Conservation (phyloP, 2,797 vertebrate genomes). For the Leptatherina wallacei region DNA sequence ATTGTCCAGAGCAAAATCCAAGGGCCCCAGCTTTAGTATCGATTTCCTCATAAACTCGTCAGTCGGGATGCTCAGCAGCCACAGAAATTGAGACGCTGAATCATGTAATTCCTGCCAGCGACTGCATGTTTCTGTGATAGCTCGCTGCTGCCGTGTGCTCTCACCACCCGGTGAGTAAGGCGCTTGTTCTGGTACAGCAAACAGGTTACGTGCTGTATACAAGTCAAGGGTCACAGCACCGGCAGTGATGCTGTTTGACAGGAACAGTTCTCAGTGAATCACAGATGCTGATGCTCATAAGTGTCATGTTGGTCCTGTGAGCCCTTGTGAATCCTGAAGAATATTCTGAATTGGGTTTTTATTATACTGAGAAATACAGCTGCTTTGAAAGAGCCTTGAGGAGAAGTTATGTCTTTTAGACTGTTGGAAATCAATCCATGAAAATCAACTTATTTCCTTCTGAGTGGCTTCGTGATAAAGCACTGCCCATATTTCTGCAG, state of each 20-base stretch:
- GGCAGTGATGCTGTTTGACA: constrained; percentile 47
- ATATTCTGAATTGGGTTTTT: constrained; percentile 30
- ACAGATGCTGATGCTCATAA: constrained; percentile 16
- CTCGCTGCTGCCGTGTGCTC: constrained; percentile 5
- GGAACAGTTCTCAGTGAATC: constrained; percentile 58
- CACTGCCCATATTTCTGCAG: neutral
- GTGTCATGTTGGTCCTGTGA: constrained; percentile 31
- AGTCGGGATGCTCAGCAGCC: constrained; percentile 35
- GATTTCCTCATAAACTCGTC: constrained; percentile 52
- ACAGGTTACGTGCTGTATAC: constrained; percentile 15
- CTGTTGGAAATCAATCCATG: constrained; percentile 6
- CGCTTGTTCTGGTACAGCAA: constrained; percentile 18
- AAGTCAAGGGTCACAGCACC: constrained; percentile 48
- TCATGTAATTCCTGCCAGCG: constrained; percentile 35
- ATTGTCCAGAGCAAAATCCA: constrained; percentile 24
- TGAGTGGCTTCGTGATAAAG: constrained; percentile 9
- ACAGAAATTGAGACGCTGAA: constrained; percentile 48
- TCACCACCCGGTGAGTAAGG: constrained; percentile 25
- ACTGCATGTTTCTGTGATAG: constrained; percentile 28
- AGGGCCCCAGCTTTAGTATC: constrained; percentile 27
- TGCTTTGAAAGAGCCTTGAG: neutral
- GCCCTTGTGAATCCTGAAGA: constrained; percentile 26
- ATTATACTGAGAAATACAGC: neutral
- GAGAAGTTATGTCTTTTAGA: constrained; percentile 5
- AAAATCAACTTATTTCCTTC: neutral